Evolutionary conservation across 2,888 invertebrate species (phyloP).

Genomic region (Agrochola litura): DNA sequence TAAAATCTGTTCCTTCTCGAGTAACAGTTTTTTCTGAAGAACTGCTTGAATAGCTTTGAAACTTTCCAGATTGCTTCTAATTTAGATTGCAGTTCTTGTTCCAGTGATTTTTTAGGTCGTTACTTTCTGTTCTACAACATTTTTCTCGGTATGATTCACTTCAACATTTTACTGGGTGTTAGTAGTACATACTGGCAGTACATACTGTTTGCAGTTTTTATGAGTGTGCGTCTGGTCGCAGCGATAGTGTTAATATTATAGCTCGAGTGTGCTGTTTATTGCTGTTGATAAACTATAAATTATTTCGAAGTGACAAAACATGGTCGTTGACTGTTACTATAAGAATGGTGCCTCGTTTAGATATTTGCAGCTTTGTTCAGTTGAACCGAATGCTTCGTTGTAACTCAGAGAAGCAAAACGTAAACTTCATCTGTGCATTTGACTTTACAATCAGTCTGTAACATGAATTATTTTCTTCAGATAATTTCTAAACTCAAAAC

Average conservation of each 20-base stretch:
- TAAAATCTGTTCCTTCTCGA: constrained; percentile 42
- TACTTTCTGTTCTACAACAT: constrained; percentile 1
- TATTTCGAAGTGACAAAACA: constrained; percentile 15
- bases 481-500: not conserved
- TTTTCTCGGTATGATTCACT: not conserved
- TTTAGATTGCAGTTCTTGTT: constrained; percentile 62
- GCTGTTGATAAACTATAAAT: constrained; percentile 26
- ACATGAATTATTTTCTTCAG: not conserved
- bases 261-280: constrained; percentile 30
- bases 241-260: constrained; percentile 27
- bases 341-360: not conserved
- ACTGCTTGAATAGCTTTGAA: constrained; percentile 31
- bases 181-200: not conserved
- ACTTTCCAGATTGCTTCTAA: constrained; percentile 46
- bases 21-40: constrained; percentile 31
- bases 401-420: not conserved
- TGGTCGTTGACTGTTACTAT: not conserved
- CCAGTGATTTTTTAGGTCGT: constrained; percentile 42
- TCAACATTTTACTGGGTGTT: constrained; percentile 18
- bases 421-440: not conserved
- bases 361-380: not conserved
- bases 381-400: constrained; percentile 1
- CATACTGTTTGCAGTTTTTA: constrained; percentile 22
- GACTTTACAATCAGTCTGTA: not conserved
- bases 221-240: constrained; percentile 9